These are phyloP conservation scores for Baronia brevicornis DNA, from an alignment of 2,888 invertebrate genomes.

Conservation along the genomic window DNA sequence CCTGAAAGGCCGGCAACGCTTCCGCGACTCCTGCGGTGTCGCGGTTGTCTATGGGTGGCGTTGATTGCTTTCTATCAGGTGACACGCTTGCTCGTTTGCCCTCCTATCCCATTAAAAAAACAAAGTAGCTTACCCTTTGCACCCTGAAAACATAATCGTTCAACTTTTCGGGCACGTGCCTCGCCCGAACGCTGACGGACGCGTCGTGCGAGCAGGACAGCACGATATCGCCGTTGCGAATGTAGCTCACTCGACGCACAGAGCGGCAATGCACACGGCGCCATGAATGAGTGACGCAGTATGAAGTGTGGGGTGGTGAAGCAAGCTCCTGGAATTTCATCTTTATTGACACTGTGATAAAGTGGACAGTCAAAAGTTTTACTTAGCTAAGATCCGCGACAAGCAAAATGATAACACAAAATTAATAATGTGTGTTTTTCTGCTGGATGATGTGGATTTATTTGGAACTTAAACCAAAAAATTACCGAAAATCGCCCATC, in stretches of 20 bases:
- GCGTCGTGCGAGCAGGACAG: constrained; percentile 75
- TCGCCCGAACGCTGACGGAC: constrained; percentile 64
- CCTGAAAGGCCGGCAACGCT: no score
- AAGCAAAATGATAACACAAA: no score
- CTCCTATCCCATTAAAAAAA: neutral
- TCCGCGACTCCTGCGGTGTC: no score
- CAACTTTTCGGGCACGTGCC: constrained; percentile 60
- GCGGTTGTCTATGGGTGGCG: neutral
- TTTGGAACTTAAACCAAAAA: no score
- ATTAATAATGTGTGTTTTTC: no score
- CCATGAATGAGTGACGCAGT: constrained; percentile 54
- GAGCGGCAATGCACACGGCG: constrained; percentile 64
- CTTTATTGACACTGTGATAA: no score
- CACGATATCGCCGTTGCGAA: constrained; percentile 56
- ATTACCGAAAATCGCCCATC: no score
- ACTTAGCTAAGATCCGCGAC: no score
- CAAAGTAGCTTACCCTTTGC: constrained; percentile 52
- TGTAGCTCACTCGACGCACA: constrained; percentile 63
- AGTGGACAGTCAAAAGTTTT: no score
- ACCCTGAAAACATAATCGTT: constrained; percentile 73
- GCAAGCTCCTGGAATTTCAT: constrained; percentile 60
- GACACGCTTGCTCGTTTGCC: no score
- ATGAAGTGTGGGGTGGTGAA: constrained; percentile 58
- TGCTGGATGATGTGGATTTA: no score
- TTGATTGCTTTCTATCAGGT: no score